Base-by-base conservation (phyloP, 2,797 vertebrate species). In the Protosalanx chinensis region DNA sequence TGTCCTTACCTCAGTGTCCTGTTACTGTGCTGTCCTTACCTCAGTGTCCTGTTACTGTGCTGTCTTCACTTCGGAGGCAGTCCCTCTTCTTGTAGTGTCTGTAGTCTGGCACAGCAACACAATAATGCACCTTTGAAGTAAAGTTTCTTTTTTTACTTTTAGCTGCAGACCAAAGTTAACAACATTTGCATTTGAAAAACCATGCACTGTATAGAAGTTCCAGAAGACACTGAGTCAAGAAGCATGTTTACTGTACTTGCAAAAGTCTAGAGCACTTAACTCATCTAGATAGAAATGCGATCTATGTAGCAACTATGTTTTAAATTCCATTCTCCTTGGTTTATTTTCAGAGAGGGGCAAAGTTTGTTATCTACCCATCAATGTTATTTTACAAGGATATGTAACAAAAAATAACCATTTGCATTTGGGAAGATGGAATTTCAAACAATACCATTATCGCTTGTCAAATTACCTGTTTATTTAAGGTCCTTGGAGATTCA, bases 121-220 rank as follows among this genome's bases (percentile, higher is more conserved):
- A 67, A 35, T 56, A 64, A 49, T 37, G 58, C 60, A 29, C 56
- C 46, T 60, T 65, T 57, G n/a, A 33, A 67, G 72, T 71, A 62
- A 74, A 72, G 23, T 27, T 27, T n/a, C n/a, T n/a, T 27, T 27
- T 74, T 70, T 77, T 51, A 41, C 57, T 69, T 69, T 74, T 80
- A 66, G 72, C 72, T 74, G 51, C 6, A 56, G 51, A n/a, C 10
- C 15, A 56, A 56, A 18, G 51, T 16, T 18, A 56, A 56, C 18
- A 56, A 16, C 18, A 5, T 56, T 56, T 27, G 23, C 23, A 27
- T 27, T 56, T 46, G 7, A 6, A 49, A 49, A 10, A 49, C 46
- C 18, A 56, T 12, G 3, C 51, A 56, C 51, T 56, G n/a, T 56
- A 46, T 13, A 0, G 4, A 23, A 61, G 27, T 61, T 5, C 59